phyloP scores from a whole-genome alignment of 2,888 invertebrate genomes.

The Drosophila diplacantha region DNA sequence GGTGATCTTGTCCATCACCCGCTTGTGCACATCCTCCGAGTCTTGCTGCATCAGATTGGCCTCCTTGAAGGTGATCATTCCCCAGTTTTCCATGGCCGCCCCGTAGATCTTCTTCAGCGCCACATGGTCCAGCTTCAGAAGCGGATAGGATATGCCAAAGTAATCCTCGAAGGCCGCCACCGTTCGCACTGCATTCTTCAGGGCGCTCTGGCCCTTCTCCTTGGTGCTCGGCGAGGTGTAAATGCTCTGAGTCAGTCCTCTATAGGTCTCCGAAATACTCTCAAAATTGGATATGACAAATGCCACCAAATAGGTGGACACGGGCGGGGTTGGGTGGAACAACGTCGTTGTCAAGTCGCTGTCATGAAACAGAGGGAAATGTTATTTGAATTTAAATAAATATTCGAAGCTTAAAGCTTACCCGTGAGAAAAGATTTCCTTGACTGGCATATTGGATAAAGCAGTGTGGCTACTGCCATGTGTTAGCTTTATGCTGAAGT shows the following conservation, averaged over 20 bases:
- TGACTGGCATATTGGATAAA: constrained; percentile 76
- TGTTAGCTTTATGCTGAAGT: constrained; percentile 82
- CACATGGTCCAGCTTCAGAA: constrained; percentile 91
- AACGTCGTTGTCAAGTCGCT: constrained; percentile 72
- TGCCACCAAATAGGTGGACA: constrained; percentile 91
- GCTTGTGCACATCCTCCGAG: constrained; percentile 78
- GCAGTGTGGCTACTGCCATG: constrained; percentile 78
- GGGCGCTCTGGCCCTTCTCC: constrained; percentile 60
- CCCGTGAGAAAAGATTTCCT: constrained; percentile 50
- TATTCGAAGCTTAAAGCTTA: constrained; percentile 26
- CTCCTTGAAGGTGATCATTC: constrained; percentile 85
- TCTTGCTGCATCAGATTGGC: constrained; percentile 56
- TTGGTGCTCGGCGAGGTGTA: constrained; percentile 62
- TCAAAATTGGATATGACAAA: constrained; percentile 85
- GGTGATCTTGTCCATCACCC: constrained; percentile 76
- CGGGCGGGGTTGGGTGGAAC: constrained; percentile 80
- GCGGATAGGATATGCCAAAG: constrained; percentile 85
- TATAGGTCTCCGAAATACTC: constrained; percentile 71
- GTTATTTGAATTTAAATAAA: not conserved
- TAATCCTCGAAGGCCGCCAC: constrained; percentile 80
- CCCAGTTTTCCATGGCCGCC: constrained; percentile 97
- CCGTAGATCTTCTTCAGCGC: constrained; percentile 90
- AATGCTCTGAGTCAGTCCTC: constrained; percentile 75
- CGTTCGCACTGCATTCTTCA: constrained; percentile 68
- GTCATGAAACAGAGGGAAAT: not conserved